phyloP scores from a whole-genome alignment of 2,888 invertebrate species.

The Teleogryllus oceanicus region DNA sequence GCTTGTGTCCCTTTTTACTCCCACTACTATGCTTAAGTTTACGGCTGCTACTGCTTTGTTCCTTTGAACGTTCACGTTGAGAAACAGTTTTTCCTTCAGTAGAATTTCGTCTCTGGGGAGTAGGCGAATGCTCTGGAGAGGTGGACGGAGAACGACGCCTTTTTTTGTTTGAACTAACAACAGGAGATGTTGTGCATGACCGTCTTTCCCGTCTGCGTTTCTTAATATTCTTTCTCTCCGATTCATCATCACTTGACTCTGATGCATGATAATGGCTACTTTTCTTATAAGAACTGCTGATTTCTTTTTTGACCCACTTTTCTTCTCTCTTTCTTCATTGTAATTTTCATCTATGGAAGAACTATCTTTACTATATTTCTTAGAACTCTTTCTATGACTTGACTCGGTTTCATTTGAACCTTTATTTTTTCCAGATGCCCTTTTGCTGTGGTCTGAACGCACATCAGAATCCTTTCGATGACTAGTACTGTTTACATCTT shows the following conservation, averaged over 20 bases:
- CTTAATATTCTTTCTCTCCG: slow-evolving; percentile 24
- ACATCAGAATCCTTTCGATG: not conserved
- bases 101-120: slow-evolving; percentile 30
- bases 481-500: slow-evolving; percentile 24
- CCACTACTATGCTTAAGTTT: slow-evolving; percentile 25
- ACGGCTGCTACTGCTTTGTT: slow-evolving; percentile 20
- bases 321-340: slow-evolving; percentile 25
- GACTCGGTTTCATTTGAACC: slow-evolving; percentile 24
- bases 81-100: slow-evolving; percentile 25
- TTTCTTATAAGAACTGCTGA: slow-evolving; percentile 19
- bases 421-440: slow-evolving; percentile 28
- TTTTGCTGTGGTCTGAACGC: slow-evolving; percentile 28
- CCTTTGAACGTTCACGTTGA: slow-evolving; percentile 20
- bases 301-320: slow-evolving; percentile 19
- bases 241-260: not conserved
- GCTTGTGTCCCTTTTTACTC: slow-evolving; percentile 25
- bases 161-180: slow-evolving; percentile 22
- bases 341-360: not conserved
- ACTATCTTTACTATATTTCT: slow-evolving; percentile 27
- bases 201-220: slow-evolving; percentile 27
- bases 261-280: not conserved
- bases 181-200: slow-evolving; percentile 28
- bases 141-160: slow-evolving; percentile 31
- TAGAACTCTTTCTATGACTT: slow-evolving; percentile 25
- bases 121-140: slow-evolving; percentile 32